Evolutionary conservation across 2,797 vertebrate species (phyloP).

Genomic region (Onychomys torridus): DNA sequence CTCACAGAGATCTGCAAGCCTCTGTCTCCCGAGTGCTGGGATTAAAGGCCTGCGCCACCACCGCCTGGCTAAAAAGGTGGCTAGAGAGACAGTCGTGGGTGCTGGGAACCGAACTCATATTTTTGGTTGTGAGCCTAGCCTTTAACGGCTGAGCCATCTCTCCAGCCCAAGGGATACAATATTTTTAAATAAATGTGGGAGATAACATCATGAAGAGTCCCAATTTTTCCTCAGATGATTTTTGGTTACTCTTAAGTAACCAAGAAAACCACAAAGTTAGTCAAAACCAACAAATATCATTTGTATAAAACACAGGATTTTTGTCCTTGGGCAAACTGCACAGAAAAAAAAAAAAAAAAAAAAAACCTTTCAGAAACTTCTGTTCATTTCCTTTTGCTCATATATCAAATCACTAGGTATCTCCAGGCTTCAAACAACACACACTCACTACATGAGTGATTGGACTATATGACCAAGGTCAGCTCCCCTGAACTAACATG

Average conservation of each 20-base stretch:
- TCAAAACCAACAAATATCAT: background rate
- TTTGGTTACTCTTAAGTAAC: conserved; percentile 13
- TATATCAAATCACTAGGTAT: background rate
- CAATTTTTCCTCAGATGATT: background rate
- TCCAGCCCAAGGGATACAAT: background rate
- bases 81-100: no score
- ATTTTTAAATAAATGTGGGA: background rate
- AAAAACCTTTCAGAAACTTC: background rate
- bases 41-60: no score
- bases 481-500: background rate
- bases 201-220: background rate
- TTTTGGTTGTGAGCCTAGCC: no score
- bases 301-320: conserved; percentile 15
- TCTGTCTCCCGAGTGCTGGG: no score
- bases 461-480: background rate
- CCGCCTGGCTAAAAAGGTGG: no score
- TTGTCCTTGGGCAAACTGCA: conserved; percentile 21
- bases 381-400: background rate
- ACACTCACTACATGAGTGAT: background rate
- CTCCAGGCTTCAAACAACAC: background rate
- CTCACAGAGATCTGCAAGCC: no score
- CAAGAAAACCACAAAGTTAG: background rate
- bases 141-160: no score
- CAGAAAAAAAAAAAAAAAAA: background rate
- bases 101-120: no score